A percentile compares a stretch with the other conserved stretches of the same genome.
Conservation (phyloP, 2,888 invertebrate genomes). For the Philereme vetulata region DNA sequence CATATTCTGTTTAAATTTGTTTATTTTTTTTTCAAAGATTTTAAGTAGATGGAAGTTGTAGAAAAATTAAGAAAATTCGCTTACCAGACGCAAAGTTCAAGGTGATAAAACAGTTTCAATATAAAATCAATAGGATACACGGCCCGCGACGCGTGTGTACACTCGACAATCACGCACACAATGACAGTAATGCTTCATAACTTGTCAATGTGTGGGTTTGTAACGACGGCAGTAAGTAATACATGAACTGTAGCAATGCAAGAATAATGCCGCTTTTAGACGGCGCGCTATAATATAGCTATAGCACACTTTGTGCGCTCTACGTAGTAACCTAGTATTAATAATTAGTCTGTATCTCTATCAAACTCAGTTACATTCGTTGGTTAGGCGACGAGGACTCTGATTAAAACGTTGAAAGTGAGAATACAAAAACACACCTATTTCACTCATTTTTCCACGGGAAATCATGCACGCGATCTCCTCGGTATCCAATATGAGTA, state of each 20-base stretch:
- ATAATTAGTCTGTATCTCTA: too few species aligned
- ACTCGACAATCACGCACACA: slow-evolving; percentile 64
- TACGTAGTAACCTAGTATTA: too few species aligned
- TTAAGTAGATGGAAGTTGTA: background rate
- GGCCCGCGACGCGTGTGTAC: slow-evolving; percentile 64
- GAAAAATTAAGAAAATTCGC: slow-evolving; percentile 31
- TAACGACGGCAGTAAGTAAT: slow-evolving; percentile 50
- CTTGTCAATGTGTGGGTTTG: slow-evolving; percentile 51
- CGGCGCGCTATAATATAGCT: too few species aligned
- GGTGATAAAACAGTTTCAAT: slow-evolving; percentile 58
- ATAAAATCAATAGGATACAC: slow-evolving; percentile 77
- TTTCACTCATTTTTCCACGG: too few species aligned
- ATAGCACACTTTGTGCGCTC: too few species aligned
- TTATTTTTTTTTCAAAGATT: background rate
- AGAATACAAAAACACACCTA: too few species aligned
- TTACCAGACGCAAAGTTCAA: slow-evolving; percentile 80
- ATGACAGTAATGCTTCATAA: slow-evolving; percentile 47
- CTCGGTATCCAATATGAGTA: too few species aligned
- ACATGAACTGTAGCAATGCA: slow-evolving; percentile 60
- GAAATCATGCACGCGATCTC: too few species aligned
- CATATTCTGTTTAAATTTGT: slow-evolving; percentile 11
- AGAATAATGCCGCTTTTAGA: slow-evolving; percentile 20
- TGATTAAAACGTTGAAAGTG: too few species aligned
- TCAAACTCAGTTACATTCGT: too few species aligned
- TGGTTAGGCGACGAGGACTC: too few species aligned